Percentiles rank a stretch among this genome's conserved stretches.
Conservation (phyloP, 2,888 invertebrate species). For the Cephalotes varians region DNA sequence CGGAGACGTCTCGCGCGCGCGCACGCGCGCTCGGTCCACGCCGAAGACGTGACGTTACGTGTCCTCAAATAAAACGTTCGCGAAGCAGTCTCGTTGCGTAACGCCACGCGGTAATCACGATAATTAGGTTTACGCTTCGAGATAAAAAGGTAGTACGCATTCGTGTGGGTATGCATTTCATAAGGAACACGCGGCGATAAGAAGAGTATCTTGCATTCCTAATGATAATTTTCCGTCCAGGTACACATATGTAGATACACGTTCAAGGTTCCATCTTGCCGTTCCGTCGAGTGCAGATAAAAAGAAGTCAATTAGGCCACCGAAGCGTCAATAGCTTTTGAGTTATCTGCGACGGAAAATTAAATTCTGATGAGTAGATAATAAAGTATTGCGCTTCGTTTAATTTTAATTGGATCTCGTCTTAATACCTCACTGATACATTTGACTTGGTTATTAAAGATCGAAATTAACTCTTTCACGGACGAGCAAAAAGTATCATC, state of each 20-base stretch:
- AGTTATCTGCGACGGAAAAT: conserved; percentile 26
- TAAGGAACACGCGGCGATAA: conserved; percentile 7
- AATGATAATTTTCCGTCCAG: conserved; percentile 27
- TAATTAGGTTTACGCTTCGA: conserved; percentile 51
- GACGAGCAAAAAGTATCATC: too few species aligned
- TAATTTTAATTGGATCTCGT: conserved; percentile 2
- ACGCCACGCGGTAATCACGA: conserved; percentile 34
- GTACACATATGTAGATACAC: not conserved
- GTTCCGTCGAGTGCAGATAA: not conserved
- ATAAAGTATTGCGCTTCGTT: not conserved
- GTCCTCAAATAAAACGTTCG: conserved; percentile 47
- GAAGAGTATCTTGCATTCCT: not conserved
- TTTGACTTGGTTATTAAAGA: not conserved
- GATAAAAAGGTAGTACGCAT: conserved; percentile 26
- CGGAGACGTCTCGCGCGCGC: conserved; percentile 11
- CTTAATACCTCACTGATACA: not conserved
- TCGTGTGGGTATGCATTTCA: conserved; percentile 4
- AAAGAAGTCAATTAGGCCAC: not conserved
- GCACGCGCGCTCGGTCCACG: not conserved
- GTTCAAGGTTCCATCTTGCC: not conserved
- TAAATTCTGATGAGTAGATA: conserved; percentile 23
- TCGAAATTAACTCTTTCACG: too few species aligned
- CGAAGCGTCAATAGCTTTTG: not conserved
- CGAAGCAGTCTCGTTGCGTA: conserved; percentile 34
- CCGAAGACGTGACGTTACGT: conserved; percentile 38